A percentile compares a stretch with the other conserved stretches of the same genome.
These are phyloP conservation scores for Trinorchestia longiramus DNA, from an alignment of 1,140 invertebrate species.

Conservation along the genomic window DNA sequence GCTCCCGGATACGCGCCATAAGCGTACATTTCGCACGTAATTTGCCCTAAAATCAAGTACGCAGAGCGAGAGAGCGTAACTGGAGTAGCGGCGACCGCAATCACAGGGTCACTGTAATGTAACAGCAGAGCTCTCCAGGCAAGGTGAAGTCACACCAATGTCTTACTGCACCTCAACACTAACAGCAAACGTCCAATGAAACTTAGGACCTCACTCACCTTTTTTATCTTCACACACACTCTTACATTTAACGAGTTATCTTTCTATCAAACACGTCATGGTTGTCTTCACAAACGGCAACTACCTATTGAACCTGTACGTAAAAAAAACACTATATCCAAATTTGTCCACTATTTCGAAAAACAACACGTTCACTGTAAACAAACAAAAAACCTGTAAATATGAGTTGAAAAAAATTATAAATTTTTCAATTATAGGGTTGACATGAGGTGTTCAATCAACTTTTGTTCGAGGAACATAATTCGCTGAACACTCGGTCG, in stretches of 20 bases:
- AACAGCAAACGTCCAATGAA: neutral
- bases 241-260: neutral
- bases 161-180: neutral
- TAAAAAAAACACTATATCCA: neutral
- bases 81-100: neutral
- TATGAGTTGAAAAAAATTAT: neutral
- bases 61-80: neutral
- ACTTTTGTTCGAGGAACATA: too few species aligned
- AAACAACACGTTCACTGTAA: neutral
- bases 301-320: neutral
- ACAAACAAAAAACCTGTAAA: neutral
- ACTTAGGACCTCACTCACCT: neutral
- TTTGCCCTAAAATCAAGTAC: neutral
- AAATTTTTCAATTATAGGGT: neutral
- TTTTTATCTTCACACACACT: neutral
- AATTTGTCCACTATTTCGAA: neutral
- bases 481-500: too few species aligned
- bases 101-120: neutral
- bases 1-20: slow-evolving; percentile 64
- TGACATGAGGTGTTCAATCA: neutral
- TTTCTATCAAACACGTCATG: neutral
- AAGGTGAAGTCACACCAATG: neutral
- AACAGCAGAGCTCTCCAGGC: neutral
- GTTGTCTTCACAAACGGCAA: neutral
- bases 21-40: slow-evolving; percentile 59